Percentiles rank a stretch among this genome's conserved stretches.
Conservation (phyloP, 2,888 invertebrate genomes). For the Conus canariensis region DNA sequence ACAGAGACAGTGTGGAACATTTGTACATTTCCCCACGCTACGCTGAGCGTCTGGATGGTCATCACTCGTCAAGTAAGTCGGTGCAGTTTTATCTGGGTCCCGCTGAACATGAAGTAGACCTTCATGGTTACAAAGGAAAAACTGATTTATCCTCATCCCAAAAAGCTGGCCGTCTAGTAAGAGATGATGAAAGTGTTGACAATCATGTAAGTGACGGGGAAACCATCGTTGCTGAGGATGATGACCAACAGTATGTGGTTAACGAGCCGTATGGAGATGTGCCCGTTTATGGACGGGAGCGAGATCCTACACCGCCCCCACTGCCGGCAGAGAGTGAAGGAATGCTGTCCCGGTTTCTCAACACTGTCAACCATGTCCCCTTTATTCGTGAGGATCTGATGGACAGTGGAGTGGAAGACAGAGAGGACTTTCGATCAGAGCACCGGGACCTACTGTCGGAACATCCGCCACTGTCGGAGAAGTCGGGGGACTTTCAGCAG, state of each 20-base stretch:
- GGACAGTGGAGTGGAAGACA: conserved; percentile 42
- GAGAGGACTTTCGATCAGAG: not conserved
- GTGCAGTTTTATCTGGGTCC: conserved; percentile 42
- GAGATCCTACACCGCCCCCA: conserved; percentile 42
- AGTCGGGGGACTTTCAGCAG: not conserved
- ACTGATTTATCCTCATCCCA: not conserved
- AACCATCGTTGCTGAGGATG: conserved; percentile 28
- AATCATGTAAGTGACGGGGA: conserved; percentile 34
- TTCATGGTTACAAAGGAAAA: not conserved
- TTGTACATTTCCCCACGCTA: conserved; percentile 49
- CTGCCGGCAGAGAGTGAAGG: conserved; percentile 49
- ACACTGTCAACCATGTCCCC: conserved; percentile 46
- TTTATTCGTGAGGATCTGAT: conserved; percentile 41
- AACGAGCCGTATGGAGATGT: conserved; percentile 41
- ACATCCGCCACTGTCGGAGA: not conserved
- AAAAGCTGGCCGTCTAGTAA: not conserved
- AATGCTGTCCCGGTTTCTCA: conserved; percentile 55
- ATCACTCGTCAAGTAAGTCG: conserved; percentile 8
- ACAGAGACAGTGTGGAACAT: conserved; percentile 51
- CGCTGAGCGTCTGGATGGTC: conserved; percentile 33
- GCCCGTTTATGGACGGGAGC: conserved; percentile 46
- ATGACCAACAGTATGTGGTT: conserved; percentile 30
- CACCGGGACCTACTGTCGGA: not conserved
- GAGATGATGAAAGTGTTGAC: conserved; percentile 31
- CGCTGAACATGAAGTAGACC: conserved; percentile 8